A percentile compares a stretch with the other conserved stretches of the same genome.
These are phyloP conservation scores for Cyprinodon brontotheroides DNA, from an alignment of 2,113 vertebrate species.

Conservation along the genomic window DNA sequence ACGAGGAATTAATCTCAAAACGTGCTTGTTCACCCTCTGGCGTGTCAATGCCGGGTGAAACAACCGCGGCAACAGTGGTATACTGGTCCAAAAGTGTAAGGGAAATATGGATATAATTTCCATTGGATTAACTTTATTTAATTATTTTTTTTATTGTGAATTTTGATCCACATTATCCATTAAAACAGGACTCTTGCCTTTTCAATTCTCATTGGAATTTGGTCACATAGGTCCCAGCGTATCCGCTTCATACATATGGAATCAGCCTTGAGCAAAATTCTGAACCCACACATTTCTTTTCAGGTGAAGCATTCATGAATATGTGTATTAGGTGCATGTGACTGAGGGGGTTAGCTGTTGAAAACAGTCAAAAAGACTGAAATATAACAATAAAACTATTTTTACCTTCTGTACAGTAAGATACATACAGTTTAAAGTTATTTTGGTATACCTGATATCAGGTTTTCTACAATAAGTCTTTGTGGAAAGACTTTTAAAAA, in stretches of 20 bases:
- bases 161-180: not conserved
- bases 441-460: not conserved
- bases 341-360: not conserved
- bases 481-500: not conserved
- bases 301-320: not conserved
- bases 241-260: not conserved
- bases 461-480: not conserved
- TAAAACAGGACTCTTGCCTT: not conserved
- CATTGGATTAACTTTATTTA: not conserved
- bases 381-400: not conserved
- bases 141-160: not conserved
- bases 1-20: too few relatives aligned
- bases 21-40: too few relatives aligned
- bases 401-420: not conserved
- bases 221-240: not conserved
- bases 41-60: too few relatives aligned
- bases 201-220: not conserved
- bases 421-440: too few relatives aligned
- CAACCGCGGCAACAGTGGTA: too few relatives aligned
- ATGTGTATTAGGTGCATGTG: not conserved
- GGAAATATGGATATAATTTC: not conserved
- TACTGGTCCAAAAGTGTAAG: not conserved
- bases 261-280: not conserved
- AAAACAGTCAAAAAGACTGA: not conserved
- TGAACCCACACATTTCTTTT: not conserved